phyloP scores from a whole-genome alignment of 1,140 invertebrate genomes.

The Drosophila tropicalis region DNA sequence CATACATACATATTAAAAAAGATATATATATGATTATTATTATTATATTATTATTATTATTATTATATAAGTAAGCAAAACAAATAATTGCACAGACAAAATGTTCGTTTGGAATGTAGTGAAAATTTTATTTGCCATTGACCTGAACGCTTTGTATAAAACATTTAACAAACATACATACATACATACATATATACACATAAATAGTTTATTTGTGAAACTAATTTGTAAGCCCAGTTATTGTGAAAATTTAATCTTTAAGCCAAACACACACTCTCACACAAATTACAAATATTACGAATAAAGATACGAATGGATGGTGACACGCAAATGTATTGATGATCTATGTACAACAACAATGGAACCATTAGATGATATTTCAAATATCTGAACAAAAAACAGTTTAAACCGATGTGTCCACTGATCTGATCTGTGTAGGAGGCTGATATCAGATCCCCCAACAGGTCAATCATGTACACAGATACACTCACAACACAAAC shows the following conservation, averaged over 20 bases:
- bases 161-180: slow-evolving; percentile 33
- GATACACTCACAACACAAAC: slow-evolving; percentile 29
- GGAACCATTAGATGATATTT: slow-evolving; percentile 36
- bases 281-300: slow-evolving; percentile 43
- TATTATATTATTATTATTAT: slow-evolving; percentile 2
- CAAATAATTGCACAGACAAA: slow-evolving; percentile 16
- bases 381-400: slow-evolving; percentile 3
- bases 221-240: slow-evolving; percentile 56
- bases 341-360: too few relatives aligned
- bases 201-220: slow-evolving; percentile 50
- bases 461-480: slow-evolving; percentile 28
- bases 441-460: slow-evolving; percentile 13
- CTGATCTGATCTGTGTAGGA: slow-evolving; percentile 6
- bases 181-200: slow-evolving; percentile 36
- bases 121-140: slow-evolving; percentile 69
- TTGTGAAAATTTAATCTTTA: slow-evolving; percentile 58
- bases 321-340: slow-evolving; percentile 30
- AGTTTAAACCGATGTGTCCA: slow-evolving; percentile 20
- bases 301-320: slow-evolving; percentile 30
- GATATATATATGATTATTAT: slow-evolving; percentile 21
- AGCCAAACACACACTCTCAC: slow-evolving; percentile 22
- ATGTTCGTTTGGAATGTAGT: slow-evolving; percentile 34
- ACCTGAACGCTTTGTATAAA: slow-evolving; percentile 73
- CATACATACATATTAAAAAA: neutral
- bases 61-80: slow-evolving; percentile 13